Base-by-base conservation (phyloP, 2,888 invertebrate genomes). In the Venustoraphidia nigricollis region DNA sequence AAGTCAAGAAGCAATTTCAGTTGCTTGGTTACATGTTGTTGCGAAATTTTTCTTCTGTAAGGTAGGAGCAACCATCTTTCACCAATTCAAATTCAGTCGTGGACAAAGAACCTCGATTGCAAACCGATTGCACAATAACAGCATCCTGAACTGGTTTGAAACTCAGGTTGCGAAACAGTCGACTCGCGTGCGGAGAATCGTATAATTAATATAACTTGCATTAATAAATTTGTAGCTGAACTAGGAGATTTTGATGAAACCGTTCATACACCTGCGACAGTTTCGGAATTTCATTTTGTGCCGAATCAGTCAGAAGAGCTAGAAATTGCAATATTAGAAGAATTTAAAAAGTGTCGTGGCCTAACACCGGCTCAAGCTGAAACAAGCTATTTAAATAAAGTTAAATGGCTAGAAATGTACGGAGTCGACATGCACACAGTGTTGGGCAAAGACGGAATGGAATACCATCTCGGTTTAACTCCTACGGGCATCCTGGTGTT, bases 401-500 rank as follows among this genome's bases (percentile, higher is more conserved):
- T 65, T 9, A 97, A 96, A 69, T 93, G 92, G 90, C 70, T 98
- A 57, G 96, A 97, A 68, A 91, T 94, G 90, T 99, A 96, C 69
- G 98, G 97, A 49, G 96, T 98, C 47, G 97, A 98, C 63, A 95
- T 95, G 90, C 96, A 97, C 65, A 91, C 83, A 55, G 97, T 97
- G 41, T 72, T 93, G 78, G 96, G 95, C 2, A 93, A 94, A 71
- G 98, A 98, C 70, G 88, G 91, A 35, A 89, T 90, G 71, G 91
- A 93, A 66, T 99, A 99, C 68, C 85, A 87, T 55, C 71, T 99
- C 48, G 98, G 98, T 2, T 72, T 99, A 50, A 99, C 98, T 10
- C 98, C 98, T 39, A 96, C 96, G 10, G 98, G 98, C 1, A 93
- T 99, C 61, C 74, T 99, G 47, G 96, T 99, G 8, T 98, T 96